Evolutionary conservation across 2,797 vertebrate species (phyloP), one percentile per base, ranked within the genome.

Genomic region (Muscicapa comitata): DNA sequence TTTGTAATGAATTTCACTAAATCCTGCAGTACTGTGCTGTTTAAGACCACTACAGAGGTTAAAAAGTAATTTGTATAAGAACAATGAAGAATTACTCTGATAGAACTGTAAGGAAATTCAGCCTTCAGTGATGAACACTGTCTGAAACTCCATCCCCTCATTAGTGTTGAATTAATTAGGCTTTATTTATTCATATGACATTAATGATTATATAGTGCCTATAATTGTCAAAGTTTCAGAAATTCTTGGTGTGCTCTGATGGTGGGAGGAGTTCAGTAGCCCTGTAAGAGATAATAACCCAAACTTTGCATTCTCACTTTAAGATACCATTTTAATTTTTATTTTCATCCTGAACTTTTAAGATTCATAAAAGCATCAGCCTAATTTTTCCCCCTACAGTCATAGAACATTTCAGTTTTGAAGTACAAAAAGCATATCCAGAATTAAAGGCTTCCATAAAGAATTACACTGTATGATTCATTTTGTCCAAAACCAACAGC

Each of bases 171-270:
- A 90, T 91, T 94, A 94, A 95, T 95, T 76, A 74, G 65, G 58
- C 24, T 92, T 95, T 93, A 93, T 93, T 96, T 92, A 96, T 97
- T 94, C 86, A 94, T 91, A 75, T 28, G 85, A 58, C 93, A 81
- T 81, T 92, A 91, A 94, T 81, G 84, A 95, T 79, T 92, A 91
- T 18, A 76, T 17, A 80, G 21, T 92, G 63, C 48, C 40, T 47
- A 2, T 77, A 89, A 91, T 1, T 54, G 65, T 50, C 71, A 57
- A 82, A 71, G 53, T 83, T 79, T 35, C 48, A 55, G 63, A 68
- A 89, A 78, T 73, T 85, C 40, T 71, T 58, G 43, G 31, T 72
- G 13, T 18, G n/a, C 13, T 88, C 63, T 65, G 42, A 38, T 35
- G 14, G 31, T 16, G 10, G 25, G 20, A 55, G 31, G 21, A 7